These are phyloP conservation scores for Zhengitettix transpicula DNA, from an alignment of 2,888 invertebrate species.

Conservation along the genomic window DNA sequence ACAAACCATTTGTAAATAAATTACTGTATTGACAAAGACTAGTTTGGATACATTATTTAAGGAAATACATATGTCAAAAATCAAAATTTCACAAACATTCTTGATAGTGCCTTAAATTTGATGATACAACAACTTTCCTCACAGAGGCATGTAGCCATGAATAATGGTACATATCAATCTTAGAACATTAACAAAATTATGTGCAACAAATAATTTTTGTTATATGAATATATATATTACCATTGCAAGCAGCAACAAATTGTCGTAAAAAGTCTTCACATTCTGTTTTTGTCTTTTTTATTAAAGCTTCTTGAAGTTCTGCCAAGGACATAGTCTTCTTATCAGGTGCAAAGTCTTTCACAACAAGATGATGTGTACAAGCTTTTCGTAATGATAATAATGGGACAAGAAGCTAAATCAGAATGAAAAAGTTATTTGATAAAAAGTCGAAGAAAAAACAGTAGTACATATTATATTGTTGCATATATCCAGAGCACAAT, in stretches of 20 bases:
- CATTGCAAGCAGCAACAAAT: slow-evolving; percentile 47
- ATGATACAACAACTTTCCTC: neutral
- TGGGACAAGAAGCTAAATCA: slow-evolving; percentile 38
- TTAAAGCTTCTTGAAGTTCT: slow-evolving; percentile 46
- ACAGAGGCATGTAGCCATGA: too few species aligned
- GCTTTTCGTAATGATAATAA: slow-evolving; percentile 49
- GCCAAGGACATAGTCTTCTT: slow-evolving; percentile 39
- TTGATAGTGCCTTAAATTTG: too few species aligned
- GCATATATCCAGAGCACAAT: too few species aligned
- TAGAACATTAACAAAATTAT: neutral
- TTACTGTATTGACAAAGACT: too few species aligned
- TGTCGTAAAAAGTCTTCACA: slow-evolving; percentile 45
- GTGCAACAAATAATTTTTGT: neutral
- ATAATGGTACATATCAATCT: neutral
- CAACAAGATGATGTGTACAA: slow-evolving; percentile 51
- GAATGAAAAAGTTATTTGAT: neutral
- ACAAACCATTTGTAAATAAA: too few species aligned
- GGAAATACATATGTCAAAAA: too few species aligned
- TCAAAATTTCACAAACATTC: too few species aligned
- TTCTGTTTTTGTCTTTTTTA: slow-evolving; percentile 37
- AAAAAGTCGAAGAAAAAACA: too few species aligned
- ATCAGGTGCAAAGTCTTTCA: slow-evolving; percentile 34
- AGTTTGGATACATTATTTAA: too few species aligned
- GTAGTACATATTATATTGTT: too few species aligned
- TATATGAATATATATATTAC: slow-evolving; percentile 19